These are phyloP conservation scores for Porites australiensis DNA, from an alignment of 64 coral and sea anemone species.

Conservation along the genomic window DNA sequence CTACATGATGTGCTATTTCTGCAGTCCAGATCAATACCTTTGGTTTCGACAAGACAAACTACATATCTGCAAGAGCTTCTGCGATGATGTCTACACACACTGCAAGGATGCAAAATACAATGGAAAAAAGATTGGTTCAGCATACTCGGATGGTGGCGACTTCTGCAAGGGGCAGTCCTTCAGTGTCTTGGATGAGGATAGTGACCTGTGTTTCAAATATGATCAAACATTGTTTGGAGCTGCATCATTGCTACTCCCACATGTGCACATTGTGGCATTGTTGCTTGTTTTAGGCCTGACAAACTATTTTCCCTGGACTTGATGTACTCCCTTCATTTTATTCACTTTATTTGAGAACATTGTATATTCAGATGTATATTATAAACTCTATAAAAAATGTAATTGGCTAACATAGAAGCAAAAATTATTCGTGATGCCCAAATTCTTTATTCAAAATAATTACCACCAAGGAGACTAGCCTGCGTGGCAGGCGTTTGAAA, in stretches of 20 bases:
- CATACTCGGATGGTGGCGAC: slow-evolving; percentile 60
- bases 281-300: slow-evolving; percentile 30
- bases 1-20: slow-evolving; percentile 98
- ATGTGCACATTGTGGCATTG: not conserved
- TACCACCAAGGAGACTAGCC: too few species aligned
- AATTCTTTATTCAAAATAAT: not conserved
- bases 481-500: too few species aligned
- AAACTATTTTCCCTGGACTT: not conserved
- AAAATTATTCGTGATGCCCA: not conserved
- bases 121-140: slow-evolving; percentile 54
- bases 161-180: slow-evolving; percentile 94
- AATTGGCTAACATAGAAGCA: not conserved
- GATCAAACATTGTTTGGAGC: slow-evolving; percentile 66
- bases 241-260: not conserved
- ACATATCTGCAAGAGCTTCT: slow-evolving; percentile 78
- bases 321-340: not conserved
- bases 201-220: slow-evolving; percentile 76
- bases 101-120: slow-evolving; percentile 83
- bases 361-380: not conserved
- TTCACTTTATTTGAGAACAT: too few species aligned
- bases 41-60: slow-evolving; percentile 74
- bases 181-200: slow-evolving; percentile 42
- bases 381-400: not conserved
- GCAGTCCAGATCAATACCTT: slow-evolving; percentile 82
- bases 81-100: slow-evolving; percentile 74